phyloP scores from a whole-genome alignment of 2,113 vertebrate genomes.

The Hemiprocne comata region DNA sequence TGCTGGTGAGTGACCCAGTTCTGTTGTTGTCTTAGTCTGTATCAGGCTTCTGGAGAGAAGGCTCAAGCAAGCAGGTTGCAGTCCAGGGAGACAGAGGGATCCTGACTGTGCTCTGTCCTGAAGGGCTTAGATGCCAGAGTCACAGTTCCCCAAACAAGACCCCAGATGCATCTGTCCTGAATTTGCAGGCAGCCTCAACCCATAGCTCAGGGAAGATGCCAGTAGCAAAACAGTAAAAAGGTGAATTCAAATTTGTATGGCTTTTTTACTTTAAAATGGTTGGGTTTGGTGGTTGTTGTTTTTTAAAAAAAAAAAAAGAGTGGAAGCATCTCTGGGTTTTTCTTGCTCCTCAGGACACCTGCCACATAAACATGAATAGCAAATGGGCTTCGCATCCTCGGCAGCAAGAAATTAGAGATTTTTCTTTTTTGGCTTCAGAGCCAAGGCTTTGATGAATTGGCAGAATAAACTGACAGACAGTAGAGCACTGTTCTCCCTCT shows the following conservation, averaged over 20 bases:
- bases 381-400: neutral
- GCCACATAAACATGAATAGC: constrained; percentile 11
- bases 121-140: neutral
- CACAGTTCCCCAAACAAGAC: neutral
- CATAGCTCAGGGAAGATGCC: neutral
- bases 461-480: constrained; percentile 31
- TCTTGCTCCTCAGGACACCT: constrained; percentile 32
- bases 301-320: neutral
- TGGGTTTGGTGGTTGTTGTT: too few species aligned
- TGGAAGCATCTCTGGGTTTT: neutral
- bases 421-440: neutral
- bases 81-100: neutral
- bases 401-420: constrained; percentile 11
- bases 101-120: neutral
- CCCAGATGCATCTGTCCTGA: neutral
- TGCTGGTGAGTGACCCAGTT: constrained; percentile 78
- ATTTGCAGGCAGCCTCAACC: neutral
- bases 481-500: constrained; percentile 47
- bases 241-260: rapidly evolving
- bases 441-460: constrained; percentile 32
- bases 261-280: neutral
- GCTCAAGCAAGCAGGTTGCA: neutral
- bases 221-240: neutral
- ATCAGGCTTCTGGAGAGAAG: neutral
- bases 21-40: neutral